Conservation (phyloP, 1,140 invertebrate genomes). For the Drosophila pandora region DNA sequence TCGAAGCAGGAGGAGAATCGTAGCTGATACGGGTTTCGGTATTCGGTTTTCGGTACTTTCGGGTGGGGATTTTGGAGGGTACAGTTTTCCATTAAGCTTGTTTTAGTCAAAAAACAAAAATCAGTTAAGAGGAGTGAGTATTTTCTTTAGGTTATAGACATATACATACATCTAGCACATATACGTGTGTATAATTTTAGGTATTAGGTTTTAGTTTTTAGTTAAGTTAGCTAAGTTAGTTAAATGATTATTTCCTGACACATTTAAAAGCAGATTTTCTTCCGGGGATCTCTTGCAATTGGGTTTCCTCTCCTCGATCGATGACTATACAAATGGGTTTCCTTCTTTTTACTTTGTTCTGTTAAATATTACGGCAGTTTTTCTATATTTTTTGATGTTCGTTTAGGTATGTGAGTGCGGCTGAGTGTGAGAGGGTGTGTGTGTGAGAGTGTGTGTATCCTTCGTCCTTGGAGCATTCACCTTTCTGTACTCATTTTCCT, state of each 20-base stretch:
- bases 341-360: slow-evolving; percentile 5
- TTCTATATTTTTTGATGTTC: slow-evolving; percentile 39
- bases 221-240: slow-evolving; percentile 13
- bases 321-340: slow-evolving; percentile 52
- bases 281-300: slow-evolving; percentile 20
- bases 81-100: slow-evolving; percentile 23
- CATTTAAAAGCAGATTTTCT: slow-evolving; percentile 48
- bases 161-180: slow-evolving; percentile 24
- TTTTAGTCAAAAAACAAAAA: slow-evolving; percentile 36
- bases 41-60: slow-evolving; percentile 8
- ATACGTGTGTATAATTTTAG: slow-evolving; percentile 20
- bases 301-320: slow-evolving; percentile 17
- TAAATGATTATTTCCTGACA: slow-evolving; percentile 33
- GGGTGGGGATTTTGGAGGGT: slow-evolving; percentile 10
- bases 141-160: slow-evolving; percentile 2
- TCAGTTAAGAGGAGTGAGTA: neutral
- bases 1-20: slow-evolving; percentile 66
- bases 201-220: neutral
- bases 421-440: slow-evolving; percentile 13
- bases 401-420: neutral
- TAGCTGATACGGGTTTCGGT: slow-evolving; percentile 48
- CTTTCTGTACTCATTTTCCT: neutral
- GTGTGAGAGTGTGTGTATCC: slow-evolving; percentile 4
- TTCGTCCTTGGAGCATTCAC: neutral
- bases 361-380: slow-evolving; percentile 74